Base-by-base conservation (phyloP, 2,888 invertebrate genomes). In the Brassicogethes aeneus region DNA sequence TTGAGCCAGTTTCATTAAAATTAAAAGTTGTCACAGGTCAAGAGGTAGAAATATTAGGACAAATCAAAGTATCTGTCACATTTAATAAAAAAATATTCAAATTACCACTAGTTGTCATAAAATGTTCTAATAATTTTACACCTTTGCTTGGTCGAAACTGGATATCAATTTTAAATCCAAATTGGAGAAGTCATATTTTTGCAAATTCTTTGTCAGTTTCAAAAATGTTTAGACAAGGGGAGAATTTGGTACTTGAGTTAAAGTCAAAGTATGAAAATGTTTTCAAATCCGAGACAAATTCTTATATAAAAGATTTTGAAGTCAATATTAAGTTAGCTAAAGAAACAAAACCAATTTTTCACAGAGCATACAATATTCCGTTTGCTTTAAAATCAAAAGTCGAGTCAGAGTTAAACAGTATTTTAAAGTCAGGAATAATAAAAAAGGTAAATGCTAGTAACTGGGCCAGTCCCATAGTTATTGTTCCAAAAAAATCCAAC, bases 401-500 rank as follows among this genome's bases (percentile, higher is more conserved):
- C 3, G 50, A 53, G 30, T 35, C 31, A 7, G 52, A 59, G 37
- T 30, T 57, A 7, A 37, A 45, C 7, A 37, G 46, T 15, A 36
- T 52, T 37, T 41, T 45, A 32, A 36, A 40, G 8, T 14, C 40
- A n/a, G 50, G 49, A 10, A 47, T 54, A 17, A 37, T 57, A 17
- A 30, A 15, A 8, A 45, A 51, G 34, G 44, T 57, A 32, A 45
- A 40, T 37, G 39, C 40, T 46, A 52, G 47, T 36, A 44, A 53
- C 17, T 60, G 54, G 56, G 56, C 55, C 10, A 51, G 51, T 40
- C 60, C 61, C 3, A 56, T 61, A 3, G 56, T 61, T 1, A 43
- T 57, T 32, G 57, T 61, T 2, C 55, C 52, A 15, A 60, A 62
- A 37, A 47, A 51, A 37, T 42, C 44, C n/a, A 34, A 36, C 23